These are phyloP conservation scores for Whitmania pigra DNA, from an alignment of 1,140 invertebrate genomes.

Conservation along the genomic window DNA sequence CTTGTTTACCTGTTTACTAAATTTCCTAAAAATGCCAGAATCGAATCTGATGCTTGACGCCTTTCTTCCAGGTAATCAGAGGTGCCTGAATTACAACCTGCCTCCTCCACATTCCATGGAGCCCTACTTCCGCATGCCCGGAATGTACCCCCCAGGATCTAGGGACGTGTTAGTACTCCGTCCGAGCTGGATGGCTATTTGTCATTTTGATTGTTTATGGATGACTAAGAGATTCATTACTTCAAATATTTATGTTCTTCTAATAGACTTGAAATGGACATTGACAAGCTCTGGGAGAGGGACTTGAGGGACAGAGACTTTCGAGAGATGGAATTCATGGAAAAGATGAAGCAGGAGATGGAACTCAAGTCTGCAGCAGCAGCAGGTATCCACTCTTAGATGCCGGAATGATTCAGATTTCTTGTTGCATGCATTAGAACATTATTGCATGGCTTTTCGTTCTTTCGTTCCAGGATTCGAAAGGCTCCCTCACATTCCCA, in stretches of 20 bases:
- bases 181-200: neutral
- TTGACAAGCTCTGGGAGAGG: slow-evolving; percentile 66
- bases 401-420: neutral
- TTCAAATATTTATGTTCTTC: slow-evolving; percentile 19
- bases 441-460: neutral
- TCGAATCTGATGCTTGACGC: neutral
- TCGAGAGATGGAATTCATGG: slow-evolving; percentile 56
- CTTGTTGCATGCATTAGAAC: neutral
- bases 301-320: slow-evolving; percentile 61
- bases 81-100: neutral
- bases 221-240: neutral
- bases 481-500: slow-evolving; percentile 31
- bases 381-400: neutral
- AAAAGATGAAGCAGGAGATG: slow-evolving; percentile 39
- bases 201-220: neutral
- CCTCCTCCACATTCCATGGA: slow-evolving; percentile 46
- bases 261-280: slow-evolving; percentile 58
- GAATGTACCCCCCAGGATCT: slow-evolving; percentile 46
- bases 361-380: slow-evolving; percentile 40
- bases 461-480: slow-evolving; percentile 31
- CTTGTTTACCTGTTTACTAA: slow-evolving; percentile 17
- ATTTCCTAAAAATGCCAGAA: neutral
- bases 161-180: slow-evolving; percentile 50
- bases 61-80: neutral
- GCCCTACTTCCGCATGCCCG: slow-evolving; percentile 46